phyloP scores from a whole-genome alignment of 2,797 vertebrate species.

The Ataeniobius toweri region DNA sequence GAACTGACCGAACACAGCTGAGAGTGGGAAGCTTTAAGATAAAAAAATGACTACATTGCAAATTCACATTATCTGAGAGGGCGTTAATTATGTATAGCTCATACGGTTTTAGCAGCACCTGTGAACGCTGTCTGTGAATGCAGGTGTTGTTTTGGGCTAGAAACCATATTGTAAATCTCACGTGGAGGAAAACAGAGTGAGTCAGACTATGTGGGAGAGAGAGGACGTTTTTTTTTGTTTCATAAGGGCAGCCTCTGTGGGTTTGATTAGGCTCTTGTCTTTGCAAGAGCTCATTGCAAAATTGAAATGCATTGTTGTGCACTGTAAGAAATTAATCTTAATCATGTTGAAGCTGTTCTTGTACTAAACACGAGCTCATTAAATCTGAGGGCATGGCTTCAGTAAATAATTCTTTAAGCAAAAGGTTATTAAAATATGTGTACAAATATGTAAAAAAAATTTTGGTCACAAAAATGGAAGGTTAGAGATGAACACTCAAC shows the following conservation, averaged over 20 bases:
- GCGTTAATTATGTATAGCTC: background rate
- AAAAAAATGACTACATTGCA: conserved; percentile 4
- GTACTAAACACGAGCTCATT: background rate
- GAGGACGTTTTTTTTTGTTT: conserved; percentile 16
- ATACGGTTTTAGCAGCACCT: conserved; percentile 7
- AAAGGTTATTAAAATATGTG: conserved; percentile 12
- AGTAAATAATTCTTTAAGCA: conserved; percentile 13
- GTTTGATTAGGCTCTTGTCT: conserved; percentile 24
- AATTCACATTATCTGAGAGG: conserved; percentile 5
- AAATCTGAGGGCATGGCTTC: background rate
- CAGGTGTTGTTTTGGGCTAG: conserved; percentile 6
- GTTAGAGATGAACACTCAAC: too few relatives aligned
- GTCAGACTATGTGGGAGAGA: conserved; percentile 15
- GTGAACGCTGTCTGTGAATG: background rate
- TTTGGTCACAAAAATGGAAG: too few relatives aligned
- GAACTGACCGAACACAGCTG: conserved; percentile 12
- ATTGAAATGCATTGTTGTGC: conserved; percentile 6
- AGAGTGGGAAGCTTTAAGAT: background rate
- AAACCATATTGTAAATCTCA: conserved; percentile 23
- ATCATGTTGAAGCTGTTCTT: conserved; percentile 6
- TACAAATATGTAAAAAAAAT: background rate
- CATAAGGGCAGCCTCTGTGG: conserved; percentile 1
- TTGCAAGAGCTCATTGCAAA: conserved; percentile 16
- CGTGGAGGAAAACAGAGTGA: conserved; percentile 8
- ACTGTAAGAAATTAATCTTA: conserved; percentile 14